Evolutionary conservation across 53 echinoderm and acorn worm species (phyloP), one percentile per base, ranked within the genome.

Genomic region (Paelopatides confundens): DNA sequence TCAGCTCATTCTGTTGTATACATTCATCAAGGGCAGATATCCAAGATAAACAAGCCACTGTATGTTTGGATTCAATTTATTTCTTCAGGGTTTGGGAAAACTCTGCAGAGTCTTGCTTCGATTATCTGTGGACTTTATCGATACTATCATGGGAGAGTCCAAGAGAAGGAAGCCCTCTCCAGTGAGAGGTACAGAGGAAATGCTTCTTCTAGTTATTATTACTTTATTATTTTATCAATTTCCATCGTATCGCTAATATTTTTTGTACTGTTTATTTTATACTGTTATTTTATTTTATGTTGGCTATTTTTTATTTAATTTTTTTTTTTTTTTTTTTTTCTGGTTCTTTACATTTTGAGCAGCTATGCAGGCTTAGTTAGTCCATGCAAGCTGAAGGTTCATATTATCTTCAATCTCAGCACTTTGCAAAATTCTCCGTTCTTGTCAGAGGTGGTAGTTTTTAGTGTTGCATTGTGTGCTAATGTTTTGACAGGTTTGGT

Each of bases 71-170:
- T 46, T 74, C 5, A 39, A 2, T 40, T 27, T 18, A 21, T 46
- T 74, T 40, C 23, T 74, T 40, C 74, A 21, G 74, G 34, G 74
- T 74, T 27, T 74, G 9, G 23, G 40, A 74, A 74, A 74, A 46
- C 74, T 74, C 74, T 74, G 74, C 74, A 38, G 74, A 27, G n/a
- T 74, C 40, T 74, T 74, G 74, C 27, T 40, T 74, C 74, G 46
- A 23, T 74, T 74, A 3, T 74, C 28, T 21, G 23, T 40, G 39
- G 21, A 5, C 27, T 24, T 39, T 40, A 21, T 74, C 21, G 39
- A 24, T 21, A n/a, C 30, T 7, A 81, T 52, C 81, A 81, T 81
- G 81, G 81, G 81, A 81, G 81, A 81, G 81, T 81, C 81, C 29
- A 81, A 81, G 52, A 50, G 81, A 8, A 51, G 54, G 58, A 81